Percentiles rank a stretch among this genome's conserved stretches.
Conservation (phyloP, 2,888 invertebrate genomes). For the Pyrrhosoma nymphula region DNA sequence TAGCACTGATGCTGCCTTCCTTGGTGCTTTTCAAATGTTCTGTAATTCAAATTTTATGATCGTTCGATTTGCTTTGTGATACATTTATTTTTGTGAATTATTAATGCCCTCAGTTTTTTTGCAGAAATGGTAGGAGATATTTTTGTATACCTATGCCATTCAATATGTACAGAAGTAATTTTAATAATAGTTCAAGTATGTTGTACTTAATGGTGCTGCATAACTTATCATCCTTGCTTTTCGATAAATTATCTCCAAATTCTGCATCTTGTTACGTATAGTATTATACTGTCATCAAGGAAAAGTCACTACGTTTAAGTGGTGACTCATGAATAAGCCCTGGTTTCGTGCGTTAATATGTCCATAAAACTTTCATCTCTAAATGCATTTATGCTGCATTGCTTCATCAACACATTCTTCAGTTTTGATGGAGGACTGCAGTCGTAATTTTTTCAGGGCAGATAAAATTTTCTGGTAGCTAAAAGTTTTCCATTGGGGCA, state of each 20-base stretch:
- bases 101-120: not conserved
- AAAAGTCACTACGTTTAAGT: constrained; percentile 58
- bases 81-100: constrained; percentile 24
- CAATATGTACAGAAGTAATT: constrained; percentile 3
- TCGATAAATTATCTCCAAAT: not conserved
- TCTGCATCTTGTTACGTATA: not conserved
- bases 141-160: constrained; percentile 1
- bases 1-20: not conserved
- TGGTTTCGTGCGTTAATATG: constrained; percentile 40
- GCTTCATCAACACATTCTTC: not conserved
- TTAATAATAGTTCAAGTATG: not conserved
- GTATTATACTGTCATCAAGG: constrained; percentile 27
- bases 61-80: constrained; percentile 9
- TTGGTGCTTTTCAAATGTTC: not conserved
- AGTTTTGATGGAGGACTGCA: constrained; percentile 24
- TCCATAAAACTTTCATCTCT: not conserved
- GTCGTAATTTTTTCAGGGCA: constrained; percentile 55
- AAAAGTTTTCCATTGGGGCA: not conserved
- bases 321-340: constrained; percentile 45
- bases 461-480: not conserved
- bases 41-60: not conserved
- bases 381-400: constrained; percentile 46
- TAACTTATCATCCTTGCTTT: constrained; percentile 19
- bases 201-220: constrained; percentile 25
- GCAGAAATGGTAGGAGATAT: not conserved